Base-by-base conservation (phyloP, 2,888 invertebrate species). In the Erebia epiphron region DNA sequence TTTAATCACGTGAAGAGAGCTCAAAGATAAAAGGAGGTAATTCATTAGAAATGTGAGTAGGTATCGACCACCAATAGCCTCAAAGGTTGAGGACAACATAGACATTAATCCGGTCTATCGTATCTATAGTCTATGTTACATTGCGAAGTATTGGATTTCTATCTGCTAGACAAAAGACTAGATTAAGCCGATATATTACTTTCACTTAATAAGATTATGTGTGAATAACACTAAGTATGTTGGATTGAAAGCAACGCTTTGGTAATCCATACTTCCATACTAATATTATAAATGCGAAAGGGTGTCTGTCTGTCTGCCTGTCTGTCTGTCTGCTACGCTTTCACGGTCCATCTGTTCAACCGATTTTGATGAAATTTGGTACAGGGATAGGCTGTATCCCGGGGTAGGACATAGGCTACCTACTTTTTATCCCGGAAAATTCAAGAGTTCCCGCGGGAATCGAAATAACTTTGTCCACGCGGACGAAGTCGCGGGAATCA, bases 21-120 rank as follows among this genome's bases (percentile, higher is more conserved):
- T 61, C 67, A 56, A 73, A 76, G 73, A 76, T 75, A 72, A 71
- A 75, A 75, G 78, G 74, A 56, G 26, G 71, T 72, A 77, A 78
- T 78, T 77, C 74, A 75, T 76, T 77, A 75, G 74, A 73, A 75
- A 75, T 65, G 75, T 72, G 66, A 65, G 65, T 68, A 46, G 46
- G 46, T 46, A 68, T 69, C 67, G 66, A 69, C 56, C 62, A 64
- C 70, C 65, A 66, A 71, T 52, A 68, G 54, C 57, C 67, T 72
- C 65, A 72, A 74, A 70, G 71, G 69, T 61, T 68, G 65, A 62
- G 70, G 72, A 72, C 58, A 65, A 69, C 58, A 71, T 60, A 66
- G 54, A 62, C 60, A 67, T 69, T 71, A 70, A 72, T 75, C 16
- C 10, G 41, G n/a, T n/a, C n/a, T 58, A 35, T 35, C 35, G 8